phyloP scores from a whole-genome alignment of 1,140 invertebrate genomes.

The Leucophenga varia region DNA sequence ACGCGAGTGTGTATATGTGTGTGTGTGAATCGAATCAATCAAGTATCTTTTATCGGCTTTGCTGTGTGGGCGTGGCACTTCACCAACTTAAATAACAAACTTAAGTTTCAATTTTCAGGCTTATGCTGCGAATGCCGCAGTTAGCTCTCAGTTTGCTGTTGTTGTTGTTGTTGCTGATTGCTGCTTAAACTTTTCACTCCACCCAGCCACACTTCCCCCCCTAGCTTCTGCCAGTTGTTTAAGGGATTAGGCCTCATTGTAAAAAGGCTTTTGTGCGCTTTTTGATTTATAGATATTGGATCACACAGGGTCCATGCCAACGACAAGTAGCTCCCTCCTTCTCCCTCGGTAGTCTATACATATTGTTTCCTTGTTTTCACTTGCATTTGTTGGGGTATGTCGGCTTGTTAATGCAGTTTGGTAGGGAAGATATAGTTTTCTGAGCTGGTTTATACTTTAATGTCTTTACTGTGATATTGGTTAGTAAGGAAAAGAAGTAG shows the following conservation, averaged over 20 bases:
- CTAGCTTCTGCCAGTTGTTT: constrained; percentile 11
- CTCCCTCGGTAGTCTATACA: no score
- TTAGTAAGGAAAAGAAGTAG: no score
- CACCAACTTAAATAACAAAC: constrained; percentile 29
- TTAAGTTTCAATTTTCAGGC: constrained; percentile 36
- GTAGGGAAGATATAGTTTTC: no score
- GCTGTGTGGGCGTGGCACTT: constrained; percentile 15
- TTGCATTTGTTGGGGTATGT: no score
- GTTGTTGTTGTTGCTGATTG: constrained; percentile 27
- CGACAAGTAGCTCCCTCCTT: constrained; percentile 2
- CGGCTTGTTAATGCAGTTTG: no score
- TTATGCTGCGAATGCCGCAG: constrained; percentile 16
- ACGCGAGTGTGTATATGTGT: neutral
- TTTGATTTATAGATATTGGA: constrained; percentile 49
- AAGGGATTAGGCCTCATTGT: constrained; percentile 34
- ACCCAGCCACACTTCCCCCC: neutral
- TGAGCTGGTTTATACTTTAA: no score
- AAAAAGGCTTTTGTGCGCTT: constrained; percentile 34
- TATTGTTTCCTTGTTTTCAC: no score
- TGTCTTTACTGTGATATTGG: no score
- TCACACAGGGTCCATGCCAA: constrained; percentile 18
- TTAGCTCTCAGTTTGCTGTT: constrained; percentile 5
- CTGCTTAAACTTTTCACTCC: constrained; percentile 29
- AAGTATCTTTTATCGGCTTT: constrained; percentile 20
- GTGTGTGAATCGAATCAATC: constrained; percentile 30